phyloP scores from a whole-genome alignment of 2,113 vertebrate species.

The Phyllostomus discolor region DNA sequence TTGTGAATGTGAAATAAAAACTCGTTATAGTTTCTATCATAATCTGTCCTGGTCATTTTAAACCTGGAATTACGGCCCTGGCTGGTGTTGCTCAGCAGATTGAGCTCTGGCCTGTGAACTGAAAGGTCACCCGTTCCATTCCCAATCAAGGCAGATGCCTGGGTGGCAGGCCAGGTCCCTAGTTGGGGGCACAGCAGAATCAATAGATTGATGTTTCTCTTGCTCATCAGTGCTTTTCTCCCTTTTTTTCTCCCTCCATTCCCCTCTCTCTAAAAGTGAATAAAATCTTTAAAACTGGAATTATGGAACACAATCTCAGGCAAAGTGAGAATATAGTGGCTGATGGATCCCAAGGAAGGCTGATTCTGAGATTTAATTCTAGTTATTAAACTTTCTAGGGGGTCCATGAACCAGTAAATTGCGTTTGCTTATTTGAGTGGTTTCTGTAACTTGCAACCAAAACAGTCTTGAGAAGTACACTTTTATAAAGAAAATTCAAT shows the following conservation, averaged over 20 bases:
- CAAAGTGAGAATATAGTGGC: not conserved
- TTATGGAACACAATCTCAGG: not conserved
- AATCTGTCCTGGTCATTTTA: not conserved
- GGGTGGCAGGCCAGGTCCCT: too few species aligned
- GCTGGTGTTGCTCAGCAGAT: too few species aligned
- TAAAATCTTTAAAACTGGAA: not conserved
- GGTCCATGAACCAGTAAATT: slow-evolving; percentile 45
- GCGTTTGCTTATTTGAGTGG: slow-evolving; percentile 22
- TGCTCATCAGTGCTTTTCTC: too few species aligned
- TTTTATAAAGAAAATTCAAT: slow-evolving; percentile 47
- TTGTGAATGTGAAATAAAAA: not conserved
- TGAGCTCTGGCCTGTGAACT: too few species aligned
- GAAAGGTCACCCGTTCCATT: too few species aligned
- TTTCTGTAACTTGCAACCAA: slow-evolving; percentile 29
- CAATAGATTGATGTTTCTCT: too few species aligned
- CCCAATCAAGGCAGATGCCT: too few species aligned
- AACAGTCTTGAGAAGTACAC: slow-evolving; percentile 16
- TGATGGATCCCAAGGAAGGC: not conserved
- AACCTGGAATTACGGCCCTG: not conserved
- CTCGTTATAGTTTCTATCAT: not conserved
- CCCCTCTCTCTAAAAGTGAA: too few species aligned
- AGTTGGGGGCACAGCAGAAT: too few species aligned
- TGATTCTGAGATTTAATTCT: slow-evolving; percentile 40
- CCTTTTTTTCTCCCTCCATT: too few species aligned
- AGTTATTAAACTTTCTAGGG: slow-evolving; percentile 47